phyloP scores from a whole-genome alignment of 2,113 vertebrate species.

The Phycodurus eques region DNA sequence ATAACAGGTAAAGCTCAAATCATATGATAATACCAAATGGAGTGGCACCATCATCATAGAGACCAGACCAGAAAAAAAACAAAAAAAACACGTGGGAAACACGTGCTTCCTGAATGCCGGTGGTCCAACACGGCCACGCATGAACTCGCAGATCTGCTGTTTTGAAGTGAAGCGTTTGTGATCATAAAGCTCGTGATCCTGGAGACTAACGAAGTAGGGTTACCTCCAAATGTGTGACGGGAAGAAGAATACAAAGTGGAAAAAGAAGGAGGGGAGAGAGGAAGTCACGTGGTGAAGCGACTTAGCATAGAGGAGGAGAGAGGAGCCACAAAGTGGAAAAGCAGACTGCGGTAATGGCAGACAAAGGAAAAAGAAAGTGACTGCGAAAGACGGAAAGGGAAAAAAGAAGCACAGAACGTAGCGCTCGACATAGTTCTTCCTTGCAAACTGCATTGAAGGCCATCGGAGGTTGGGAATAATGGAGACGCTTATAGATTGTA shows the following conservation, averaged over 20 bases:
- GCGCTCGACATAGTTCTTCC: not conserved
- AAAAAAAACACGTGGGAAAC: too few relatives aligned
- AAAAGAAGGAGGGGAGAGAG: not conserved
- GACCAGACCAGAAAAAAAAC: too few relatives aligned
- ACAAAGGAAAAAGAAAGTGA: constrained; percentile 9
- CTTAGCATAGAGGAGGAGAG: constrained; percentile 2
- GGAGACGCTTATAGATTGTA: not conserved
- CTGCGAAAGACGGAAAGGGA: too few relatives aligned
- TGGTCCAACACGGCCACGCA: constrained; percentile 13
- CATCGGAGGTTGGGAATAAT: not conserved
- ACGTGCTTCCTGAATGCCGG: constrained; percentile 61
- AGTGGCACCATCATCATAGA: constrained; percentile 14
- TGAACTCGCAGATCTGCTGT: not conserved
- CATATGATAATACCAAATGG: constrained; percentile 52
- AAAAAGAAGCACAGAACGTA: not conserved
- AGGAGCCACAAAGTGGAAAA: constrained; percentile 11
- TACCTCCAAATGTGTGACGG: too few relatives aligned
- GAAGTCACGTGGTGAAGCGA: constrained; percentile 19
- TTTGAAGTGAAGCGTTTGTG: too few relatives aligned
- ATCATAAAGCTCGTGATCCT: too few relatives aligned
- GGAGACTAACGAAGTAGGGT: too few relatives aligned
- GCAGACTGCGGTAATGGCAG: constrained; percentile 25
- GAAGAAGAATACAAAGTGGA: constrained; percentile 12
- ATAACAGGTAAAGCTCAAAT: constrained; percentile 32
- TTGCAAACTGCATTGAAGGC: not conserved